Base-by-base conservation (phyloP, 2,888 invertebrate species). In the Pterostichus madidus region DNA sequence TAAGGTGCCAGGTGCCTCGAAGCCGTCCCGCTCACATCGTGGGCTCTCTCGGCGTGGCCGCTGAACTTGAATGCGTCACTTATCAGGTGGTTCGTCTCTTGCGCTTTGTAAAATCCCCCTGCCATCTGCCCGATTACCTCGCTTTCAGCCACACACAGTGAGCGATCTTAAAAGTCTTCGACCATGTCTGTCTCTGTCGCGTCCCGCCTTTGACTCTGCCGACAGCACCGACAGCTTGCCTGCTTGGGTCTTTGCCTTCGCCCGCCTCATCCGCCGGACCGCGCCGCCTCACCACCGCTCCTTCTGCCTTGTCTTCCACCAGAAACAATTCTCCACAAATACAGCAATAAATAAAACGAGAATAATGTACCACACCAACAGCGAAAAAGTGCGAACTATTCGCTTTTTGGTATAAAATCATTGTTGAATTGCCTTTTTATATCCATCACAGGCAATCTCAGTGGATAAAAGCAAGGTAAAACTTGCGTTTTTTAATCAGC, bases 51-150 rank as follows among this genome's bases (percentile, higher is more conserved):
- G 39, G 3, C 39, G 39, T 71, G 64, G 32, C 32, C 35, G 64
- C 8, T 64, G 64, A 64, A 64, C 64, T 64, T 64, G 46, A 64
- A 71, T 56, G 56, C 85, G 52, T 84, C 81, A 85, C 84, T 84
- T 85, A 85, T 85, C 85, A 84, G 84, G 84, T 85, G 85, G 85
- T 85, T 85, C 85, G 84, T 84, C 84, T 84, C 83, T 77, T 77
- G 56, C 39, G 35, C 52, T 53, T 83, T 83, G 84, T 84, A 52
- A 83, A 83, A 44, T 56, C 13, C 71, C 81, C 73, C 59, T 61
- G 80, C 35, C 80, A 44, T 39, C 80, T 61, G 79, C 79, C 59
- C 61, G 56, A 61, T 46, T 61, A 61, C 49, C 68, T 61, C 46
- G 46, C 79, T 64, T 79, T 64, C 79, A 64, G 39, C 79, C 81